Evolutionary conservation across 1,140 invertebrate species (phyloP).

Genomic region (Megalopta genalis): DNA sequence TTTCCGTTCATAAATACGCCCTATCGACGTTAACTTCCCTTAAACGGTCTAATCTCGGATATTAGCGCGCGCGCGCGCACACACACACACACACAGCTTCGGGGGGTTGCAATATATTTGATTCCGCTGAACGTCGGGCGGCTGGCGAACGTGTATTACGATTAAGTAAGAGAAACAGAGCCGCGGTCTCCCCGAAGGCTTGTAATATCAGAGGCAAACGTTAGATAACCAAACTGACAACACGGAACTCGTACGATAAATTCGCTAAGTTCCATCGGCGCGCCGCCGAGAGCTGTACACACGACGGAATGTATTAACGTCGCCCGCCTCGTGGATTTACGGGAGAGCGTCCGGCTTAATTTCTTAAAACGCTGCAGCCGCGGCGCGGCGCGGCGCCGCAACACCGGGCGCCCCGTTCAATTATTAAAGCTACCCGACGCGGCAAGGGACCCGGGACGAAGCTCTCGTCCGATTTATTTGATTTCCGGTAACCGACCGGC

Average conservation of each 20-base stretch:
- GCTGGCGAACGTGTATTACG: neutral
- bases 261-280: neutral
- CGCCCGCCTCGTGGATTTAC: neutral
- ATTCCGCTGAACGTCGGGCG: neutral
- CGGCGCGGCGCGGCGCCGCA: neutral
- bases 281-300: neutral
- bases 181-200: neutral
- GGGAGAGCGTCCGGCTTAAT: neutral
- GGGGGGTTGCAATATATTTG: neutral
- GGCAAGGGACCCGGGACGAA: neutral
- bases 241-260: neutral
- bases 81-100: neutral
- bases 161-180: neutral
- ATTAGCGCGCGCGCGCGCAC: too few species aligned
- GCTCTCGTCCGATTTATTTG: neutral
- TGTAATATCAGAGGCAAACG: neutral
- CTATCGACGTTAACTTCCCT: neutral
- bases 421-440: neutral
- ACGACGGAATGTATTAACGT: slow-evolving; percentile 2
- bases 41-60: slow-evolving; percentile 2
- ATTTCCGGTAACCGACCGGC: neutral
- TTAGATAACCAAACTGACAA: neutral
- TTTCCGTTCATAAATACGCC: neutral
- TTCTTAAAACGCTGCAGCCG: slow-evolving; percentile 3
- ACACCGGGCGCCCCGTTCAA: neutral